A percentile compares a stretch with the other conserved stretches of the same genome.
Conservation (phyloP, 2,888 invertebrate species). For the Drosophila histrio region DNA sequence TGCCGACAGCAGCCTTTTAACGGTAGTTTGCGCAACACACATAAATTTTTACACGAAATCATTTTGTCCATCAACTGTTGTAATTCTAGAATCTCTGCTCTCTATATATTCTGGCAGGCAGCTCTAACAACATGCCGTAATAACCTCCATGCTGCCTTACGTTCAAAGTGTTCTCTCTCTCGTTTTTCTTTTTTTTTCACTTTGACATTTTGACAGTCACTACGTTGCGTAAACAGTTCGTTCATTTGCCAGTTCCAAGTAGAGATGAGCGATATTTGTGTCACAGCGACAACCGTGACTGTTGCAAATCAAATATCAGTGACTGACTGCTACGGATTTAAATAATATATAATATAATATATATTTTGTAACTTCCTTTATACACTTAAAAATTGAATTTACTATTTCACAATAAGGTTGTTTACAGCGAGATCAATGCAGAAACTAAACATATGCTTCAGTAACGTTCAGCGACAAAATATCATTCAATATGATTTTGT, state of each 20-base stretch:
- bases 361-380: too few species aligned
- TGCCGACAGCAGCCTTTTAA: constrained; percentile 55
- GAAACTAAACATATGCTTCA: too few species aligned
- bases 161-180: constrained; percentile 46
- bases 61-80: constrained; percentile 66
- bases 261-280: neutral
- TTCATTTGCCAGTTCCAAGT: constrained; percentile 4
- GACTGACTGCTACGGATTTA: too few species aligned
- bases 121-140: constrained; percentile 80
- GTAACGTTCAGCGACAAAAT: too few species aligned
- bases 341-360: too few species aligned
- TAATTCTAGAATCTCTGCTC: constrained; percentile 41
- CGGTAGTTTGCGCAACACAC: constrained; percentile 75
- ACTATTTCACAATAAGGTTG: too few species aligned
- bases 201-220: constrained; percentile 59
- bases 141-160: constrained; percentile 74
- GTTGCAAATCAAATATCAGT: too few species aligned
- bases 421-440: too few species aligned
- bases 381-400: too few species aligned
- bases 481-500: too few species aligned
- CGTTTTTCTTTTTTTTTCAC: constrained; percentile 30
- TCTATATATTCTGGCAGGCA: constrained; percentile 44
- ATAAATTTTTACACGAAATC: constrained; percentile 81
- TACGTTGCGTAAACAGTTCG: constrained; percentile 35
- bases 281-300: too few species aligned